phyloP scores from a whole-genome alignment of 1,140 invertebrate species.

The Drosophila prosaltans region DNA sequence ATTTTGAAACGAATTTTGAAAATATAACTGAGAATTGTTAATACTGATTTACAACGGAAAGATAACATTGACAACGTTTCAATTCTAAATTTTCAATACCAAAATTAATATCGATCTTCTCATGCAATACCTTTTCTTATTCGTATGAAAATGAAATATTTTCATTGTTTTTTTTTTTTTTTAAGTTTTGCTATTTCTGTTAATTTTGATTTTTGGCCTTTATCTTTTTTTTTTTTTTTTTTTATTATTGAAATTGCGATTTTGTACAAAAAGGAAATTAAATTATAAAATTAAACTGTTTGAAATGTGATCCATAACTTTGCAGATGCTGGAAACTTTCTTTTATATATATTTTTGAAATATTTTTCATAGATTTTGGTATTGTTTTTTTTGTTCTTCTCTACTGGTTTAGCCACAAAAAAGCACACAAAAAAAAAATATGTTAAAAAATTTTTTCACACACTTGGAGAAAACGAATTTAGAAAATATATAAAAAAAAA shows the following conservation, averaged over 20 bases:
- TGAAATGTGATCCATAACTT: slow-evolving; percentile 71
- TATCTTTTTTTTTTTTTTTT: slow-evolving; percentile 37
- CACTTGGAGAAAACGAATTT: neutral
- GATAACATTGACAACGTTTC: too few relatives aligned
- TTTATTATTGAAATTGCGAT: slow-evolving; percentile 22
- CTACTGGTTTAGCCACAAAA: neutral
- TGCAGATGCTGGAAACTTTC: slow-evolving; percentile 43
- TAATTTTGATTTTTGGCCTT: slow-evolving; percentile 22
- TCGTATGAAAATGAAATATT: slow-evolving; percentile 47
- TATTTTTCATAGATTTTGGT: neutral
- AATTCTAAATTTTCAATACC: neutral
- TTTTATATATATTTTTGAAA: slow-evolving; percentile 3
- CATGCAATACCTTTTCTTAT: slow-evolving; percentile 73
- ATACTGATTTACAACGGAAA: too few relatives aligned
- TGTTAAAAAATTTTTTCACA: neutral
- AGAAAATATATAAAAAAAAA: neutral
- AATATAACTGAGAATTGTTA: too few relatives aligned
- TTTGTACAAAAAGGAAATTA: slow-evolving; percentile 36
- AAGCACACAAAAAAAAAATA: slow-evolving; percentile 13
- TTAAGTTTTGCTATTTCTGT: neutral
- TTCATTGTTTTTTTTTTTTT: slow-evolving; percentile 4
- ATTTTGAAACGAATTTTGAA: too few relatives aligned
- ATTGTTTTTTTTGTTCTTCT: neutral
- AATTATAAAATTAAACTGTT: slow-evolving; percentile 49
- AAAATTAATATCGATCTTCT: slow-evolving; percentile 8